Percentiles rank a stretch among this genome's conserved stretches.
Evolutionary conservation across 2,888 invertebrate species (phyloP).

Genomic region (Deladenus siricidicola): DNA sequence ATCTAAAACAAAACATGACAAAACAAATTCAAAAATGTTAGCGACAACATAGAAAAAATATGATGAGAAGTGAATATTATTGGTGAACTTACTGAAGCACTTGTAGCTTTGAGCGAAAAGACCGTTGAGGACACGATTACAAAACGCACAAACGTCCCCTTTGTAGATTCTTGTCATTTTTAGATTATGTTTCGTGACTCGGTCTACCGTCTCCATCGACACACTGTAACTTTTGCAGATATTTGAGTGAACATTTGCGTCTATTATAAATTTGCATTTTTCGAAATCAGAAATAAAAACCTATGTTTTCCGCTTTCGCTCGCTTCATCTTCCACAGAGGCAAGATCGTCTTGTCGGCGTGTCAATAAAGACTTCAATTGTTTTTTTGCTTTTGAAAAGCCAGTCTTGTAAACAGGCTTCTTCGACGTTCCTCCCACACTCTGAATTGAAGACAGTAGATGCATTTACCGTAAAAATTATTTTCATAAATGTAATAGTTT

Average conservation of each 20-base stretch:
- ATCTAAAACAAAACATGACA: no score
- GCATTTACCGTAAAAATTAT: no score
- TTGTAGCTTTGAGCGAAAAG: constrained; percentile 59
- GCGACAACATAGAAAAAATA: no score
- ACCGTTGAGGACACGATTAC: constrained; percentile 69
- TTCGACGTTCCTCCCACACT: not conserved
- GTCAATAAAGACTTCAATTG: constrained; percentile 55
- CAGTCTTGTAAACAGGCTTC: constrained; percentile 35
- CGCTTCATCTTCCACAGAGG: constrained; percentile 32
- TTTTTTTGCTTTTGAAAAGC: constrained; percentile 57
- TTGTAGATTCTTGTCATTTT: constrained; percentile 64
- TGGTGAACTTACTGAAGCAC: constrained; percentile 59
- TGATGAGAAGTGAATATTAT: no score
- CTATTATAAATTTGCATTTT: no score
- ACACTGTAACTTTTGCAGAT: constrained; percentile 8
- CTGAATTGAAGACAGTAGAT: no score
- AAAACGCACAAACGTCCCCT: constrained; percentile 70
- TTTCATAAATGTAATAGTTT: no score
- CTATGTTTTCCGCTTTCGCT: constrained; percentile 10
- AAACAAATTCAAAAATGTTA: no score
- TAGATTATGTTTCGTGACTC: constrained; percentile 50
- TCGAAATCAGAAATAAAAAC: no score
- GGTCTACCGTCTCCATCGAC: constrained; percentile 14
- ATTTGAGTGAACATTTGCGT: not conserved
- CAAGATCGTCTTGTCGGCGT: not conserved